Conservation (phyloP, 2,113 vertebrate genomes). For the Corythoichthys intestinalis region DNA sequence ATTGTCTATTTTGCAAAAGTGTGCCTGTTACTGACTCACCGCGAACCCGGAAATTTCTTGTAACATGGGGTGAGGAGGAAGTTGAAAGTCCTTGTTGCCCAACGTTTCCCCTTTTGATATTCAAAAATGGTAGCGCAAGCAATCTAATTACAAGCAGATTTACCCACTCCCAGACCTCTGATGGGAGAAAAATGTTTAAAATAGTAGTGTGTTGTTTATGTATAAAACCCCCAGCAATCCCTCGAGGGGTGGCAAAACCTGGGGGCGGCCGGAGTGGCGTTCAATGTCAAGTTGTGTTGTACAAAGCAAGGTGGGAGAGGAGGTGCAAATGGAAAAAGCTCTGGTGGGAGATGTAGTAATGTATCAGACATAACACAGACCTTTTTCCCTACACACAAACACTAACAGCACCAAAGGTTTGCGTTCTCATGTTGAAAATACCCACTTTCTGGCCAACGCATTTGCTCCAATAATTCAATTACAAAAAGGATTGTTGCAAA, state of each 20-base stretch:
- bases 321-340: conserved; percentile 80
- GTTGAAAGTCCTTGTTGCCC: background rate
- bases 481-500: too few relatives aligned
- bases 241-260: conserved; percentile 15
- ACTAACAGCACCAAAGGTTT: background rate
- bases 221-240: conserved; percentile 49
- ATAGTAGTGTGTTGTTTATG: conserved; percentile 49
- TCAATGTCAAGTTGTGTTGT: conserved; percentile 67
- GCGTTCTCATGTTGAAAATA: background rate
- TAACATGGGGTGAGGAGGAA: too few relatives aligned
- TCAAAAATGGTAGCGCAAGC: conserved; percentile 38
- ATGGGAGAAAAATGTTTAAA: conserved; percentile 16
- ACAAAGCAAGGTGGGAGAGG: conserved; percentile 62
- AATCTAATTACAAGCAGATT: conserved; percentile 34
- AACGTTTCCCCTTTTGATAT: conserved; percentile 56
- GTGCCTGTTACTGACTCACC: too few relatives aligned
- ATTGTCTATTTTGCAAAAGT: too few relatives aligned
- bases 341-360: conserved; percentile 53
- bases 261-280: conserved; percentile 53
- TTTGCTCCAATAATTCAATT: background rate
- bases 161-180: conserved; percentile 21
- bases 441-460: background rate
- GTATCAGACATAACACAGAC: conserved; percentile 11
- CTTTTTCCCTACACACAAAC: conserved; percentile 10
- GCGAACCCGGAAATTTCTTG: too few relatives aligned